phyloP scores from a whole-genome alignment of 2,888 invertebrate species.

The Taenaris catops region DNA sequence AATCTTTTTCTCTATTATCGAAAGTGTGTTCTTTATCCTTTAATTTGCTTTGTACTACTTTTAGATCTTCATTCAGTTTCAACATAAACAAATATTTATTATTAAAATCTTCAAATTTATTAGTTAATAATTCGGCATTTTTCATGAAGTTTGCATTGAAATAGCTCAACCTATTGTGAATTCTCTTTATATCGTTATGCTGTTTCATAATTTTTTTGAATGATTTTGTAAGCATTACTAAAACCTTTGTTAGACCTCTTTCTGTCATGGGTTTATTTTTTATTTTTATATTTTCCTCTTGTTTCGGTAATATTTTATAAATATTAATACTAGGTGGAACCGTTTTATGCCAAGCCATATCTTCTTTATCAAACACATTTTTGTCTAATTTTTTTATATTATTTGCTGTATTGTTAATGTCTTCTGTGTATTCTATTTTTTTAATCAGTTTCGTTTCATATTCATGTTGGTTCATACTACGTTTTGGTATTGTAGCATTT shows the following conservation, averaged over 20 bases:
- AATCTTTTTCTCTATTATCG: slow-evolving; percentile 42
- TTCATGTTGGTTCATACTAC: slow-evolving; percentile 40
- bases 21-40: slow-evolving; percentile 38
- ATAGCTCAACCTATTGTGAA: slow-evolving; percentile 41
- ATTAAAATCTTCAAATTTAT: slow-evolving; percentile 53
- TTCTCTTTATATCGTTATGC: slow-evolving; percentile 52
- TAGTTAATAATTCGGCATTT: slow-evolving; percentile 34
- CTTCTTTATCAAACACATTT: slow-evolving; percentile 42
- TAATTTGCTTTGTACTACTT: slow-evolving; percentile 38
- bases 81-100: slow-evolving; percentile 44
- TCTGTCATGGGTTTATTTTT: slow-evolving; percentile 45
- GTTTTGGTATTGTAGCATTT: slow-evolving; percentile 31
- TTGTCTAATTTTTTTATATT: slow-evolving; percentile 29
- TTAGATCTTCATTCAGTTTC: slow-evolving; percentile 43
- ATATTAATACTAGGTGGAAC: slow-evolving; percentile 35
- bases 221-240: slow-evolving; percentile 59
- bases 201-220: slow-evolving; percentile 66
- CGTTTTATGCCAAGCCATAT: slow-evolving; percentile 43
- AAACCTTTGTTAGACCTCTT: slow-evolving; percentile 54
- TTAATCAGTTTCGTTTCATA: slow-evolving; percentile 38
- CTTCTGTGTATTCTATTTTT: slow-evolving; percentile 37
- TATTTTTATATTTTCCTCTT: slow-evolving; percentile 29
- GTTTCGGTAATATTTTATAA: slow-evolving; percentile 45
- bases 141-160: slow-evolving; percentile 45
- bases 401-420: slow-evolving; percentile 33